These are phyloP conservation scores for Druceiella hillmani DNA, from an alignment of 2,888 invertebrate species.

Conservation along the genomic window DNA sequence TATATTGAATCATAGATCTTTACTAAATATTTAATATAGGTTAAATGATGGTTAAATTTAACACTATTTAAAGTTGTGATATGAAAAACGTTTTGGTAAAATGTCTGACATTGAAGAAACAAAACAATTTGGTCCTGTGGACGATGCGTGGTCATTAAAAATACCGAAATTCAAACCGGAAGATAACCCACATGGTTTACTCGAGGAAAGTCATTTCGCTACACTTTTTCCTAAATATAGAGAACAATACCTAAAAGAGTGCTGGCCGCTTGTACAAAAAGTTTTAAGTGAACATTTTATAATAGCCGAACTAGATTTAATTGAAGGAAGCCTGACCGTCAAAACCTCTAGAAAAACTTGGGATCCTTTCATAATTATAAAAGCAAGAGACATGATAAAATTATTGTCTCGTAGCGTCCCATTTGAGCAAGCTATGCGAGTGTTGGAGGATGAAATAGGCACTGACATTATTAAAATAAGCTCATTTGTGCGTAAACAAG, in stretches of 20 bases:
- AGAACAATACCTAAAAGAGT: conserved; percentile 90
- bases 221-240: conserved; percentile 96
- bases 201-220: conserved; percentile 95
- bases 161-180: conserved; percentile 82
- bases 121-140: conserved; percentile 54
- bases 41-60: too few species aligned
- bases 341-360: conserved; percentile 94
- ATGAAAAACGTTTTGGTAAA: too few species aligned
- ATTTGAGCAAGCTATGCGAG: conserved; percentile 87
- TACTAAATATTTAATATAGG: too few species aligned
- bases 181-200: conserved; percentile 82
- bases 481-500: conserved; percentile 81
- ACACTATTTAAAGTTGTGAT: too few species aligned
- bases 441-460: conserved; percentile 83
- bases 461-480: conserved; percentile 98
- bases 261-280: conserved; percentile 93
- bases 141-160: conserved; percentile 83
- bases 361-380: conserved; percentile 97
- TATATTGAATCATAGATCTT: too few species aligned
- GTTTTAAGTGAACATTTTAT: conserved; percentile 72
- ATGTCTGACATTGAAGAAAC: conserved; percentile 34
- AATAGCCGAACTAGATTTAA: conserved; percentile 83
- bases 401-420: conserved; percentile 93
- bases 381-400: conserved; percentile 94
- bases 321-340: conserved; percentile 94